These are phyloP conservation scores for Eunapius fragilis DNA, from an alignment of 37 sponge, comb jelly and placozoan genomes.

Conservation along the genomic window DNA sequence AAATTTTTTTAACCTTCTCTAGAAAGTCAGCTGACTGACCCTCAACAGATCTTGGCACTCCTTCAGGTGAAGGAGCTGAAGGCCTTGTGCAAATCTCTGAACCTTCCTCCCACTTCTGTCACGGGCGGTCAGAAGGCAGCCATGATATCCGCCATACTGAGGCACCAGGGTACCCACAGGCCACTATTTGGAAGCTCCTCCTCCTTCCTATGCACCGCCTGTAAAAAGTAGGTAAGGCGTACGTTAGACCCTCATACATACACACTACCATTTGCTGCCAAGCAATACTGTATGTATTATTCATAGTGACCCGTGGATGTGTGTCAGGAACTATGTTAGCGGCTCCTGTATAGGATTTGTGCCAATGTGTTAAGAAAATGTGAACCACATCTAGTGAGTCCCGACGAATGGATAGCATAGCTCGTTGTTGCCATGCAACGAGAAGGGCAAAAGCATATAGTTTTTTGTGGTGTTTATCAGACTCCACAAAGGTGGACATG, in stretches of 20 bases:
- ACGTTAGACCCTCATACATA: background rate
- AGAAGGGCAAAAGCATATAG: no score
- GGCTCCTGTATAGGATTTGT: no score
- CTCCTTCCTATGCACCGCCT: constrained; percentile 19
- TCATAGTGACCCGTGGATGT: no score
- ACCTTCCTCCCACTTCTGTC: constrained; percentile 33
- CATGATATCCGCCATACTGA: constrained; percentile 37
- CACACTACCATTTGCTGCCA: background rate
- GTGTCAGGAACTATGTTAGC: no score
- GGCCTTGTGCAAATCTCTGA: constrained; percentile 51
- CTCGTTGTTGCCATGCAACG: no score
- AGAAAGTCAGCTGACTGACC: constrained; percentile 51
- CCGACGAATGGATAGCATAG: no score
- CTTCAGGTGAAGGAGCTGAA: constrained; percentile 58
- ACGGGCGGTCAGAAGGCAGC: constrained; percentile 22
- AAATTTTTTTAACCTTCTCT: background rate
- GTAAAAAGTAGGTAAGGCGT: constrained; percentile 30
- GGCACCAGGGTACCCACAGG: constrained; percentile 45
- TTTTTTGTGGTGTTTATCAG: no score
- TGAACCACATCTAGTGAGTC: no score
- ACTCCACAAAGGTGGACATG: no score
- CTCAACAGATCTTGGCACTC: constrained; percentile 30
- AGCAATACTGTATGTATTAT: no score
- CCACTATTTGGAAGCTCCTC: constrained; percentile 59
- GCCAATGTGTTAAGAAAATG: no score